Conservation (phyloP, 2,113 vertebrate genomes). For the Sitta europaea region DNA sequence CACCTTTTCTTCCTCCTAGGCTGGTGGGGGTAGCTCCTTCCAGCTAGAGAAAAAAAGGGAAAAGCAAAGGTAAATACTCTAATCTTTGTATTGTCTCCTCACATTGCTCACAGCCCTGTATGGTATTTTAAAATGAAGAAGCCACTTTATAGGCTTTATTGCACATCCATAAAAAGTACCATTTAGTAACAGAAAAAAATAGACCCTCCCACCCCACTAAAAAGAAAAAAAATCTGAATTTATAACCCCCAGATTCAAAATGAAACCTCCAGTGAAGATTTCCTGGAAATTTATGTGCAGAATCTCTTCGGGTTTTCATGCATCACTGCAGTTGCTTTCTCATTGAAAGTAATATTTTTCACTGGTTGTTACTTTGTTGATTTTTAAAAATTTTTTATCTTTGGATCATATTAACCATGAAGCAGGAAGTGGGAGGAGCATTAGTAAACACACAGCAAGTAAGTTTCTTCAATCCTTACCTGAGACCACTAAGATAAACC, state of each 20-base stretch:
- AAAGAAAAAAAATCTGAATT: background rate
- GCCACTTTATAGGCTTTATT: background rate
- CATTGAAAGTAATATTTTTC: background rate
- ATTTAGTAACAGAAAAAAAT: background rate
- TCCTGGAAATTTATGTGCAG: background rate
- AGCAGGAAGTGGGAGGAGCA: background rate
- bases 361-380: background rate
- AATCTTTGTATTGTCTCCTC: background rate
- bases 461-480: background rate
- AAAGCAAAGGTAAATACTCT: background rate
- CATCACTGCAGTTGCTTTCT: background rate
- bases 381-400: background rate
- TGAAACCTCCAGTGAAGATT: background rate
- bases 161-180: background rate
- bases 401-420: background rate
- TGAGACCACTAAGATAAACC: background rate
- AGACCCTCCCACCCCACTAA: background rate
- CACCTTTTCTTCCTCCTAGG: background rate
- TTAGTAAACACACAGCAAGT: background rate
- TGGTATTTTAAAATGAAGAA: accelerated
- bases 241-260: background rate
- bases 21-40: accelerated
- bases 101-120: background rate
- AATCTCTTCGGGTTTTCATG: background rate
- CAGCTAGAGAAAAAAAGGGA: background rate